Conservation (phyloP, 2,797 vertebrate genomes). For the Tadarida brasiliensis region DNA sequence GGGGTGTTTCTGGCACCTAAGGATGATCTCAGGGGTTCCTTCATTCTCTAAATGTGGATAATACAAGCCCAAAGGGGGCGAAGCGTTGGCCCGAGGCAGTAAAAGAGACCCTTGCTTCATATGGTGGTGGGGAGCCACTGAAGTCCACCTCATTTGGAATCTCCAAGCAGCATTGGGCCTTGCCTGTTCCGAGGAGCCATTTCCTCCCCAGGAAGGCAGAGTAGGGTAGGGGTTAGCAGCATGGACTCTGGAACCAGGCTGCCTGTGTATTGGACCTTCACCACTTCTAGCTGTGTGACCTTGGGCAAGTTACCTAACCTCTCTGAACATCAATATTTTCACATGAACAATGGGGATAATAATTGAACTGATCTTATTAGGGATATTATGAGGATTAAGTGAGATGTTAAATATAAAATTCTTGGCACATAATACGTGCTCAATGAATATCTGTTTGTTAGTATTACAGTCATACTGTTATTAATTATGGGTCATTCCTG, state of each 20-base stretch:
- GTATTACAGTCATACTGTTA: not conserved
- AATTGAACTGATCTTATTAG: not conserved
- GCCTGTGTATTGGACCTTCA: not conserved
- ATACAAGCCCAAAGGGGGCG: not conserved
- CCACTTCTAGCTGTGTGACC: not conserved
- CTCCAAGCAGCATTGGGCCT: not conserved
- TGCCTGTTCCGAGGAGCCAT: not conserved
- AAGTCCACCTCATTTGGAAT: not conserved
- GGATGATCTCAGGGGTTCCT: not conserved
- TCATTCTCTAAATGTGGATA: not conserved
- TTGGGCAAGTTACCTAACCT: not conserved
- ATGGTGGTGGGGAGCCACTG: not conserved
- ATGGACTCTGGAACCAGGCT: not conserved
- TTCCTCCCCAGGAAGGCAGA: not conserved
- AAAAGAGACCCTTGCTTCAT: not conserved
- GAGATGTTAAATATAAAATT: not conserved
- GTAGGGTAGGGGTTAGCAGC: not conserved
- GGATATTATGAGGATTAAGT: not conserved
- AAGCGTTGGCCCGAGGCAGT: not conserved
- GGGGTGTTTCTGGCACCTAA: not conserved
- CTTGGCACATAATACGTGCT: not conserved
- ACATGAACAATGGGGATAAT: not conserved
- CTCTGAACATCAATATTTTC: conserved; percentile 5
- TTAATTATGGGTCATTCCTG: not conserved
- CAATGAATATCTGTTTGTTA: not conserved